phyloP scores from a whole-genome alignment of 2,888 invertebrate genomes.

The Xanthorhoe designata region DNA sequence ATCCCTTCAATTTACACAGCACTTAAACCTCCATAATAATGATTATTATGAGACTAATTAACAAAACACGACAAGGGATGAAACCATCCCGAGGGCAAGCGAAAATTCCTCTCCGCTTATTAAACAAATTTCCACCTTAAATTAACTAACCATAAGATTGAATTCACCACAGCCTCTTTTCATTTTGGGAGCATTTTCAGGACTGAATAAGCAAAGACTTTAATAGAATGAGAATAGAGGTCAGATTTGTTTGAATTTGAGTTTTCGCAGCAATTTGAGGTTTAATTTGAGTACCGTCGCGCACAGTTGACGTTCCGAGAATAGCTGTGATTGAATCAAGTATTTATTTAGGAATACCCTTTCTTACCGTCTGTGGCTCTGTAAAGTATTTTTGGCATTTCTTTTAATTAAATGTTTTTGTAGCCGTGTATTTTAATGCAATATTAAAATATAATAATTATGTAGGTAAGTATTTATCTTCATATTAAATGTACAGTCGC shows the following conservation, averaged over 20 bases:
- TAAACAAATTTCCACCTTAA: constrained; percentile 20
- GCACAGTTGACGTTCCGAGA: constrained; percentile 38
- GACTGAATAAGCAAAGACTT: constrained; percentile 7
- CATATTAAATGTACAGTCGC: too few species aligned
- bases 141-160: constrained; percentile 1
- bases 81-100: constrained; percentile 30
- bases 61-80: constrained; percentile 40
- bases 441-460: too few species aligned
- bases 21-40: constrained; percentile 40
- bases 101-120: constrained; percentile 10
- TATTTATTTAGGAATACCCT: constrained; percentile 35
- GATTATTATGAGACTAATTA: constrained; percentile 44
- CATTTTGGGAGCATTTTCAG: constrained; percentile 2
- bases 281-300: constrained; percentile 28
- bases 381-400: constrained; percentile 11
- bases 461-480: too few species aligned
- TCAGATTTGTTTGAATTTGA: constrained; percentile 10
- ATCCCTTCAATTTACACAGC: constrained; percentile 38
- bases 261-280: neutral
- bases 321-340: constrained; percentile 41
- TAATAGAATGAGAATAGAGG: neutral
- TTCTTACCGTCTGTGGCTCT: constrained; percentile 22
- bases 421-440: too few species aligned
- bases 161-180: constrained; percentile 1
- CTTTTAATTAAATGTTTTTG: neutral